Percentiles rank a stretch among this genome's conserved stretches.
Evolutionary conservation across 2,888 invertebrate species (phyloP).

Genomic region (Brassicogethes aeneus): DNA sequence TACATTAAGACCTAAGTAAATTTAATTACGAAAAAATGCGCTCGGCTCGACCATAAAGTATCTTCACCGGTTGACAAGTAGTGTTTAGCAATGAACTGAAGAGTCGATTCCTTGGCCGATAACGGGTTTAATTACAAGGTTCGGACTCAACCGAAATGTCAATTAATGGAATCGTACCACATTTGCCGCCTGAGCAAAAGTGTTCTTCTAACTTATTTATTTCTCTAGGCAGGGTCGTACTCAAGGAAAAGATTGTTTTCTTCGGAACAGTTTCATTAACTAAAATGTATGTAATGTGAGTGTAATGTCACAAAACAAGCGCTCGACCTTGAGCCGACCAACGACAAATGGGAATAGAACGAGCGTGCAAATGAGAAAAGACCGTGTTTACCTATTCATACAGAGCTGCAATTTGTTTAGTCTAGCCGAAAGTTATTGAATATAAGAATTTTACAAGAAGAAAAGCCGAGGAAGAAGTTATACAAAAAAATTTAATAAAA

Average conservation of each 20-base stretch:
- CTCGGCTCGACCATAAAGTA: not conserved
- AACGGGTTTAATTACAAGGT: constrained; percentile 34
- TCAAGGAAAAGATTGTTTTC: no score
- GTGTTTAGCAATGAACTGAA: not conserved
- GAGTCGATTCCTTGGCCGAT: constrained; percentile 7
- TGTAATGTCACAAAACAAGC: no score
- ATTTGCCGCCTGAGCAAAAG: constrained; percentile 3
- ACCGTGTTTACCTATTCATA: no score
- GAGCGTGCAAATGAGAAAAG: no score
- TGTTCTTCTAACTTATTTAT: constrained; percentile 7
- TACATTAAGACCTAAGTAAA: not conserved
- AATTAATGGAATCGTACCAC: constrained; percentile 26
- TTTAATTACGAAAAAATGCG: not conserved
- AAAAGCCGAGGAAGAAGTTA: no score
- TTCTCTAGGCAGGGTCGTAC: no score
- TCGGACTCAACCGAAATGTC: constrained; percentile 35
- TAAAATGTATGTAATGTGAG: no score
- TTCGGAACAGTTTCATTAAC: no score
- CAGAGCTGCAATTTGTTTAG: no score
- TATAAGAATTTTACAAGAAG: not conserved
- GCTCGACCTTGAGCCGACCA: no score
- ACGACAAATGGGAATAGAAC: no score
- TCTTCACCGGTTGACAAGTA: not conserved
- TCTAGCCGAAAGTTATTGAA: constrained; percentile 2
- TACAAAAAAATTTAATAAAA: no score